These are phyloP conservation scores for Seriola dumerili DNA, from an alignment of 2,113 vertebrate species.

Conservation along the genomic window DNA sequence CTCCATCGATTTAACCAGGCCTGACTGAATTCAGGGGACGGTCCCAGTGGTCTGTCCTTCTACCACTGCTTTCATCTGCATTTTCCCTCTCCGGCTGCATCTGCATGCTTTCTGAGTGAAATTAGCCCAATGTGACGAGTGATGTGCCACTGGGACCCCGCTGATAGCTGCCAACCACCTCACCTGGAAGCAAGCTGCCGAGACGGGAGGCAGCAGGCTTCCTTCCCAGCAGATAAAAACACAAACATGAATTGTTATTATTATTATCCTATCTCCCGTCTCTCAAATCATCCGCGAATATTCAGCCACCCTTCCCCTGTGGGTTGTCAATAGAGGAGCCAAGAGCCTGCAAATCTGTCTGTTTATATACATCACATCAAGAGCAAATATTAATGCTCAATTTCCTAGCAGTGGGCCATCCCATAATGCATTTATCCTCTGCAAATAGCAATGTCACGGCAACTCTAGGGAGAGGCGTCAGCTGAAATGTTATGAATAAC, in stretches of 20 bases:
- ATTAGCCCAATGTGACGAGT: slow-evolving; percentile 65
- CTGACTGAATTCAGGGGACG: slow-evolving; percentile 37
- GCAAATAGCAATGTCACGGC: slow-evolving; percentile 85
- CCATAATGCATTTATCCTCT: slow-evolving; percentile 83
- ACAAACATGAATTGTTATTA: slow-evolving; percentile 74
- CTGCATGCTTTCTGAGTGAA: slow-evolving; percentile 64
- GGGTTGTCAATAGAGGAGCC: slow-evolving; percentile 72
- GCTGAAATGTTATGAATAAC: slow-evolving; percentile 84
- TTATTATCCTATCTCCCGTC: slow-evolving; percentile 67
- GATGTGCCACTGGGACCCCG: slow-evolving; percentile 60
- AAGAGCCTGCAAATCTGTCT: slow-evolving; percentile 75
- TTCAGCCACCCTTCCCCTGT: slow-evolving; percentile 50
- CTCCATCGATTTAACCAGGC: slow-evolving; percentile 62
- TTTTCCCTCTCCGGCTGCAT: slow-evolving; percentile 59
- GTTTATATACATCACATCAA: slow-evolving; percentile 82
- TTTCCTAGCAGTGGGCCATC: slow-evolving; percentile 81
- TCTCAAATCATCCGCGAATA: slow-evolving; percentile 56
- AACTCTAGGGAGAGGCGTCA: slow-evolving; percentile 77
- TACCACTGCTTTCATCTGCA: slow-evolving; percentile 61
- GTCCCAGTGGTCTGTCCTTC: slow-evolving; percentile 55
- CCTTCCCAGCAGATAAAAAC: slow-evolving; percentile 68
- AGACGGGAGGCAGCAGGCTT: slow-evolving; percentile 68
- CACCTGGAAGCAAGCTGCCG: slow-evolving; percentile 54
- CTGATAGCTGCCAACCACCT: slow-evolving; percentile 65
- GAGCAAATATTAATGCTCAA: slow-evolving; percentile 83